A percentile compares a stretch with the other conserved stretches of the same genome.
phyloP scores from a whole-genome alignment of 2,797 vertebrate genomes.

The Ctenosaura bakeri region DNA sequence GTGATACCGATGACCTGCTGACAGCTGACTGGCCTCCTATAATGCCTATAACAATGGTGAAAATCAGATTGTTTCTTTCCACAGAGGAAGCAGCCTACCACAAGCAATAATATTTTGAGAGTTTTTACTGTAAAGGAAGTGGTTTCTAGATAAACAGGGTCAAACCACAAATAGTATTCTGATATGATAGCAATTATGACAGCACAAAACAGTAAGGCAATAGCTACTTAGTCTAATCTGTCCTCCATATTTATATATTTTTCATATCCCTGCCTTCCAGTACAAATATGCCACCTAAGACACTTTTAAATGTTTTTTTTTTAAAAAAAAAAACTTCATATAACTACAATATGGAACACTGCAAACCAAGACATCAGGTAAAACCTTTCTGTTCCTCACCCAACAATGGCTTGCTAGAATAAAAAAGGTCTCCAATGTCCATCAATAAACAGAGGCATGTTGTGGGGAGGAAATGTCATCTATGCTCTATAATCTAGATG shows the following conservation, averaged over 20 bases:
- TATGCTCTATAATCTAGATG: not conserved
- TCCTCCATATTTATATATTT: slow-evolving; percentile 68
- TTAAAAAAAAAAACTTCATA: not conserved
- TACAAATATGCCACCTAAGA: not conserved
- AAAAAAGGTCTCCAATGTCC: not conserved
- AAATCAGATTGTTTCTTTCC: slow-evolving; percentile 56
- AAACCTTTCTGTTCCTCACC: not conserved
- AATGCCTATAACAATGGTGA: slow-evolving; percentile 21
- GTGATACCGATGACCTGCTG: slow-evolving; percentile 45
- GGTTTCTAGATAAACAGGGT: slow-evolving; percentile 47
- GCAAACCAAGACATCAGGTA: not conserved
- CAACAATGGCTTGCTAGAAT: not conserved
- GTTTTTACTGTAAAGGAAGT: slow-evolving; percentile 72
- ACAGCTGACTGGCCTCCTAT: slow-evolving; percentile 31
- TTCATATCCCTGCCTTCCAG: not conserved
- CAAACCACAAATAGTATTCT: slow-evolving; percentile 54
- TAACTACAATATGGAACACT: too few species aligned
- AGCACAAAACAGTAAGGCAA: slow-evolving; percentile 44
- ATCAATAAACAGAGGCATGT: not conserved
- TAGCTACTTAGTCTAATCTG: slow-evolving; percentile 73
- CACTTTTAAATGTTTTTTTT: not conserved
- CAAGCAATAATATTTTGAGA: slow-evolving; percentile 61
- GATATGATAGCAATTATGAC: slow-evolving; percentile 50
- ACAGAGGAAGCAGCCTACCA: slow-evolving; percentile 48
- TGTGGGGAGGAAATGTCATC: not conserved